These are phyloP conservation scores for Eonycteris spelaea DNA, from an alignment of 2,113 vertebrate species.

Conservation along the genomic window DNA sequence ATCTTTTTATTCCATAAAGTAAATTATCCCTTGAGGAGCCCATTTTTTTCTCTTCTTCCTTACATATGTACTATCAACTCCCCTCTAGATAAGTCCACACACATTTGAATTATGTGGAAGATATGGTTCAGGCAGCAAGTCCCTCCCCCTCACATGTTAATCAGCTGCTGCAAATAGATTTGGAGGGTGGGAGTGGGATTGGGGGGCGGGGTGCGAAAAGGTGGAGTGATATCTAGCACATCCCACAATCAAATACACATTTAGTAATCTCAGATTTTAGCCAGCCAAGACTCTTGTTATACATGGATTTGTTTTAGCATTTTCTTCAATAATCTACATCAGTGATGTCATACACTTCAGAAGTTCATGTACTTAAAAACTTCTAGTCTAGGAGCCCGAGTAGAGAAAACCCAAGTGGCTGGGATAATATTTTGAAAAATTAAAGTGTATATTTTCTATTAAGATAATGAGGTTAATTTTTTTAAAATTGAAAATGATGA, in stretches of 20 bases:
- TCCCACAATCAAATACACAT: neutral
- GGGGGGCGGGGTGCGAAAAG: neutral
- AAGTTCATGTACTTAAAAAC: neutral
- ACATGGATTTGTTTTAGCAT: neutral
- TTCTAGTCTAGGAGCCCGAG: neutral
- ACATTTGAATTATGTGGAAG: neutral
- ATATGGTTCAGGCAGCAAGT: neutral
- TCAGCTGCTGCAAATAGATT: neutral
- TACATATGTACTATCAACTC: neutral
- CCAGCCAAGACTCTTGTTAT: neutral
- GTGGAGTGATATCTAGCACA: neutral
- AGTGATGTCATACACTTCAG: neutral
- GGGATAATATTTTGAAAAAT: neutral
- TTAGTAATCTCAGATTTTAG: neutral
- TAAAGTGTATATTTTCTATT: neutral
- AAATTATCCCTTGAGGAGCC: neutral
- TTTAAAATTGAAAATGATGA: constrained; percentile 2
- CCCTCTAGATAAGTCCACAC: neutral
- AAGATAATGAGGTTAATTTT: neutral
- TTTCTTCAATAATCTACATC: neutral
- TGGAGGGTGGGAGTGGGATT: neutral
- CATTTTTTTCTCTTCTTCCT: fast-evolving
- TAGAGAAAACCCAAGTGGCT: neutral
- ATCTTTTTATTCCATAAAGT: neutral
- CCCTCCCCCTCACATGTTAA: neutral